Conservation (phyloP, 2,797 vertebrate species). For the Rhinella marina region DNA sequence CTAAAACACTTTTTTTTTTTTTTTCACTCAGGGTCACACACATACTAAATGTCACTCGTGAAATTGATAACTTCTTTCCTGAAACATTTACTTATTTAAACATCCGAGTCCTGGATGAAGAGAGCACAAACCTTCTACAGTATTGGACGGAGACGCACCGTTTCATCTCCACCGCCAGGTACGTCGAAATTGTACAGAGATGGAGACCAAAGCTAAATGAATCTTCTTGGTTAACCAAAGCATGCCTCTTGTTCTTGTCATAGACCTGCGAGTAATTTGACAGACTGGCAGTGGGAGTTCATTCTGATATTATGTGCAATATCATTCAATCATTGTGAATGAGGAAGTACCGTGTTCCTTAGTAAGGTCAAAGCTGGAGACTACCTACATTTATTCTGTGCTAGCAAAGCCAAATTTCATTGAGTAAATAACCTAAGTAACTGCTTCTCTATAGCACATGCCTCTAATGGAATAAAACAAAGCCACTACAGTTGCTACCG, state of each 20-base stretch:
- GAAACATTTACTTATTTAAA: constrained; percentile 92
- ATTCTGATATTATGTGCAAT: not conserved
- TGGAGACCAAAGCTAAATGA: no score
- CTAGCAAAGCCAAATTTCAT: no score
- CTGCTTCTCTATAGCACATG: no score
- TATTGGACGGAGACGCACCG: constrained; percentile 90
- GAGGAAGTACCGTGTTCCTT: not conserved
- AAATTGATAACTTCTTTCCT: constrained; percentile 98
- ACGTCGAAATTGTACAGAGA: not conserved
- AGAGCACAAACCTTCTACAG: constrained; percentile 84
- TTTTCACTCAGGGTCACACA: constrained; percentile 82
- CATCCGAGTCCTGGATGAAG: constrained; percentile 90
- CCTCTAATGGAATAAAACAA: no score
- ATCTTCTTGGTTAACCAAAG: not conserved
- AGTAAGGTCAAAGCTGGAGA: not conserved
- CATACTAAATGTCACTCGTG: constrained; percentile 92
- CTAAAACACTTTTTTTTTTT: not conserved
- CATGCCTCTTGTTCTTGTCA: not conserved
- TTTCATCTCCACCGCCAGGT: constrained; percentile 88
- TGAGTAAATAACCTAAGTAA: no score
- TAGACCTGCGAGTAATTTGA: not conserved
- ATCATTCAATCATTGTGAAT: not conserved
- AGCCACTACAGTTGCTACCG: no score
- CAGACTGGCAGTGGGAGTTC: not conserved
- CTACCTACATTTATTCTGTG: no score